Percentiles rank a stretch among this genome's conserved stretches.
phyloP scores from a whole-genome alignment of 1,140 invertebrate genomes.

The Conus betulinus region DNA sequence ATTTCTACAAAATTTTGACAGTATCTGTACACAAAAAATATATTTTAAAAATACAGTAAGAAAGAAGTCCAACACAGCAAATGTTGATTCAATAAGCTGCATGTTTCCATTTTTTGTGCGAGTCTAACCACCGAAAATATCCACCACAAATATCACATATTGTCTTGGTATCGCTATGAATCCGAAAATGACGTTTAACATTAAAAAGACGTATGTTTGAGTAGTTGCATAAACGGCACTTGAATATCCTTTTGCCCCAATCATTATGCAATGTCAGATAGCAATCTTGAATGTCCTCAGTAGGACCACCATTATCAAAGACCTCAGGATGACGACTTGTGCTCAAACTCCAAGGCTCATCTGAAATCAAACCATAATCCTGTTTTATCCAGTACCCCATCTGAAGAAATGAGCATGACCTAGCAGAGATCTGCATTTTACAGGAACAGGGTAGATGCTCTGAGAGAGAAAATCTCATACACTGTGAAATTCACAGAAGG shows the following conservation, averaged over 20 bases:
- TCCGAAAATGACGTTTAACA: constrained; percentile 3
- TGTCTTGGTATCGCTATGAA: not conserved
- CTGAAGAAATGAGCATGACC: not conserved
- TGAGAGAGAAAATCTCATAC: too few species aligned
- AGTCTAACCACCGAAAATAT: not conserved
- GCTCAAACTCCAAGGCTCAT: not conserved
- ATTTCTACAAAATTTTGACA: too few species aligned
- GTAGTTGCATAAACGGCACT: not conserved
- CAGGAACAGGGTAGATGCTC: too few species aligned
- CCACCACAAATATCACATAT: constrained; percentile 19
- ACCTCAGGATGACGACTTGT: not conserved
- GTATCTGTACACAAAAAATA: too few species aligned
- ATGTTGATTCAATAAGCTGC: not conserved
- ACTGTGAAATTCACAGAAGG: too few species aligned
- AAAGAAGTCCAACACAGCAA: not conserved
- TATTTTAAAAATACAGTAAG: not conserved
- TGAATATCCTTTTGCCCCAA: not conserved
- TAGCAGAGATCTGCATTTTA: too few species aligned
- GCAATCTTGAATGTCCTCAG: not conserved
- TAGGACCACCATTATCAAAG: not conserved
- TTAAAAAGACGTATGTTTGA: not conserved
- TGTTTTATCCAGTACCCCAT: not conserved
- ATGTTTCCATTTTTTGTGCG: constrained; percentile 26
- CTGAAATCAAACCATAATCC: not conserved
- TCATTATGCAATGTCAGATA: not conserved